These are phyloP conservation scores for Corydoras sp. DNA, from an alignment of 2,113 vertebrate genomes.

Conservation along the genomic window DNA sequence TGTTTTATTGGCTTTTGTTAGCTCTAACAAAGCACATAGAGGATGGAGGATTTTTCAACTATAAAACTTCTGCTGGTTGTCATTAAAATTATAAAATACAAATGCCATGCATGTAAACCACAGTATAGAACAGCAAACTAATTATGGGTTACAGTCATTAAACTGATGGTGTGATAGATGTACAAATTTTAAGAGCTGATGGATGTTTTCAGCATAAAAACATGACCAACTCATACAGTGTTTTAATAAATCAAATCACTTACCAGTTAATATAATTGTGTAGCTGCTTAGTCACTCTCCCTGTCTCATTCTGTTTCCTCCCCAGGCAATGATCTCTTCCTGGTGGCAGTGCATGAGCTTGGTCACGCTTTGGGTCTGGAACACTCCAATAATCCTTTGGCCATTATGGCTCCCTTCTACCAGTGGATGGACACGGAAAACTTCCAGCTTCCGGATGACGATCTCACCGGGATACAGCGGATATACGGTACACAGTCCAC, in stretches of 20 bases:
- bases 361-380: constrained; percentile 91
- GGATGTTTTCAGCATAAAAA: too few species aligned
- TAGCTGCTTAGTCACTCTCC: constrained; percentile 5
- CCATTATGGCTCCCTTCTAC: constrained; percentile 98
- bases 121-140: too few species aligned
- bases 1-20: neutral
- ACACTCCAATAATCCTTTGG: constrained; percentile 89
- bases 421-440: constrained; percentile 97
- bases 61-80: too few species aligned
- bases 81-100: too few species aligned
- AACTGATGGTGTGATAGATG: too few species aligned
- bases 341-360: constrained; percentile 90
- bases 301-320: neutral
- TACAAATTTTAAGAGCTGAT: too few species aligned
- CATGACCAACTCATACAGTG: too few species aligned
- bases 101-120: too few species aligned
- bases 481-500: constrained; percentile 75
- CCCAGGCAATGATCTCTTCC: constrained; percentile 89
- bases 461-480: constrained; percentile 86
- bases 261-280: neutral
- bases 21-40: too few species aligned
- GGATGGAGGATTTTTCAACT: too few species aligned
- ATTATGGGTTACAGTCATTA: too few species aligned
- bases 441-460: constrained; percentile 90
- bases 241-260: neutral